phyloP scores from a whole-genome alignment of 2,113 vertebrate species.

The Tetrao urogallus region DNA sequence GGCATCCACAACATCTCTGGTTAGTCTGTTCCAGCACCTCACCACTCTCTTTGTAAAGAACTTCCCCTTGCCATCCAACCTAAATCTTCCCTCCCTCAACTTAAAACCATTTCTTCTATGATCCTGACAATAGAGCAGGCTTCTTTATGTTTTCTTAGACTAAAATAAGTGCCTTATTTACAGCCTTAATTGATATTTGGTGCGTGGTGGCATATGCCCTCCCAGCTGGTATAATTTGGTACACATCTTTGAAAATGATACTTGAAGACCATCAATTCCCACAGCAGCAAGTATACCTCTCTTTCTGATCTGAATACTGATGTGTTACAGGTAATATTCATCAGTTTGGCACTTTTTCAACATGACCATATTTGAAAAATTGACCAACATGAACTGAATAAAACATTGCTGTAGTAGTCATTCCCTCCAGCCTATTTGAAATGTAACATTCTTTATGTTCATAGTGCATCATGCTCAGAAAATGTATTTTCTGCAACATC shows the following conservation, averaged over 20 bases:
- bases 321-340: background rate
- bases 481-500: background rate
- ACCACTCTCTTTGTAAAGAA: no score
- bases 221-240: background rate
- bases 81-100: no score
- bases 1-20: no score
- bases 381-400: background rate
- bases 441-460: background rate
- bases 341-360: background rate
- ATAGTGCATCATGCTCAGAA: fast-evolving
- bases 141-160: background rate
- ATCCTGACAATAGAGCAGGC: background rate
- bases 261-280: background rate
- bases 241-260: background rate
- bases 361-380: background rate
- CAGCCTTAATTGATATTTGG: background rate
- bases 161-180: slow-evolving; percentile 11
- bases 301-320: background rate
- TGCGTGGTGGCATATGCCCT: background rate
- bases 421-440: background rate
- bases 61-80: no score
- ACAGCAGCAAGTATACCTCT: background rate
- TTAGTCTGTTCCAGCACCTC: no score
- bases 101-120: background rate
- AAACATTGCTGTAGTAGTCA: background rate